A percentile compares a stretch with the other conserved stretches of the same genome.
phyloP scores from a whole-genome alignment of 2,797 vertebrate genomes.

The Labroides dimidiatus region DNA sequence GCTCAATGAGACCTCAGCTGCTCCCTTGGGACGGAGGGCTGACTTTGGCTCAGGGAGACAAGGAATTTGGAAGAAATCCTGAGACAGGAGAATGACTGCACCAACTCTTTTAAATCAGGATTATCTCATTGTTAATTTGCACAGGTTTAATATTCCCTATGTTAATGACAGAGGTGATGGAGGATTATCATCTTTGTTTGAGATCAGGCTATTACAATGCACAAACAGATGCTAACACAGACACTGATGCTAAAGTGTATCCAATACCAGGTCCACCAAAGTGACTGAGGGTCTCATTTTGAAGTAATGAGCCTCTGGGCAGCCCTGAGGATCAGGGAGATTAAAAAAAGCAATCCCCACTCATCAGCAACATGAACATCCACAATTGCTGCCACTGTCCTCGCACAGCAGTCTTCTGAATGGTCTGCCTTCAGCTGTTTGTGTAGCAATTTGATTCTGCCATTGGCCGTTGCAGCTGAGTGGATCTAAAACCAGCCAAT shows the following conservation, averaged over 20 bases:
- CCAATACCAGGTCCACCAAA: background rate
- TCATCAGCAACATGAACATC: slow-evolving; percentile 18
- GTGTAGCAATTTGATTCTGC: slow-evolving; percentile 14
- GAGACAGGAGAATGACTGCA: background rate
- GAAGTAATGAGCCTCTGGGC: background rate
- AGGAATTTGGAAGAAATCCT: slow-evolving; percentile 7
- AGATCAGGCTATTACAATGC: background rate
- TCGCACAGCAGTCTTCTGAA: slow-evolving; percentile 7
- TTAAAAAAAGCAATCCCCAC: background rate
- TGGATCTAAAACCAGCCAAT: slow-evolving; percentile 15
- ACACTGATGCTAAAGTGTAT: background rate
- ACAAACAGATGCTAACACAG: background rate
- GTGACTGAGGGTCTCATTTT: background rate
- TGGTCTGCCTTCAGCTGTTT: slow-evolving; percentile 13
- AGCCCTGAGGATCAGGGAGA: background rate
- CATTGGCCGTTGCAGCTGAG: slow-evolving; percentile 8
- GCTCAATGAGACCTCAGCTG: background rate
- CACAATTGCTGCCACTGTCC: slow-evolving; percentile 3
- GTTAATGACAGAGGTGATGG: background rate
- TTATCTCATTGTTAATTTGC: slow-evolving; percentile 8
- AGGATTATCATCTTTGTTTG: background rate
- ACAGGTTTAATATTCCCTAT: background rate
- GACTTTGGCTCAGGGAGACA: background rate
- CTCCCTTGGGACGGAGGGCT: background rate
- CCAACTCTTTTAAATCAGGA: background rate